Evolutionary conservation across 2,888 invertebrate species (phyloP).

Genomic region (Aleiodes leptofemur): DNA sequence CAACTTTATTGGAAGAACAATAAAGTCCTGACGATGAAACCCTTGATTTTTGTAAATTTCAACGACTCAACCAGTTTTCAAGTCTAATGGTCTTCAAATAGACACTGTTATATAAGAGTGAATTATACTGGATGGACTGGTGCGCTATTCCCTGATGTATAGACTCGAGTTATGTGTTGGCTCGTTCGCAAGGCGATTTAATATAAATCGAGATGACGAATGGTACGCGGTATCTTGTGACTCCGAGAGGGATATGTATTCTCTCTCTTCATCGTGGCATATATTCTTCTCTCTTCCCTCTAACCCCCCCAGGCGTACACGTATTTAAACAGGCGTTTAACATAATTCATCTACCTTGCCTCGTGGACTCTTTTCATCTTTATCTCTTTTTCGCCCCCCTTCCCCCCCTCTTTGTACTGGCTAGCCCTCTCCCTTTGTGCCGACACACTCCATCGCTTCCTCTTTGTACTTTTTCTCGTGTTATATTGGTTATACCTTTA

Average conservation of each 20-base stretch:
- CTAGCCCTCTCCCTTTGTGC: constrained; percentile 34
- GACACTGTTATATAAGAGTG: constrained; percentile 7
- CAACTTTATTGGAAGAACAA: too few species aligned
- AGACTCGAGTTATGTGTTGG: constrained; percentile 56
- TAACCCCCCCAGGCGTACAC: constrained; percentile 67
- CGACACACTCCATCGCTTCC: constrained; percentile 39
- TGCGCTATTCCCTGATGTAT: constrained; percentile 27
- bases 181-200: constrained; percentile 69
- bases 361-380: constrained; percentile 43
- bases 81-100: not conserved
- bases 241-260: constrained; percentile 64
- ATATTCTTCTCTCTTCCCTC: not conserved
- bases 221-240: constrained; percentile 69
- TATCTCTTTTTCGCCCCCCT: constrained; percentile 21
- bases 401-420: constrained; percentile 18
- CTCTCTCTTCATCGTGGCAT: not conserved
- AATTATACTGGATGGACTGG: constrained; percentile 34
- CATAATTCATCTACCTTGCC: constrained; percentile 71
- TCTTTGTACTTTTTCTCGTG: constrained; percentile 24
- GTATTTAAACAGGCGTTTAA: constrained; percentile 74
- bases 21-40: too few species aligned
- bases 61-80: not conserved
- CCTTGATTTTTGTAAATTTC: not conserved
- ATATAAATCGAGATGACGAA: constrained; percentile 74
- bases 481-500: constrained; percentile 29